Evolutionary conservation across 2,888 invertebrate species (phyloP).

Genomic region (Anaspis maculata): DNA sequence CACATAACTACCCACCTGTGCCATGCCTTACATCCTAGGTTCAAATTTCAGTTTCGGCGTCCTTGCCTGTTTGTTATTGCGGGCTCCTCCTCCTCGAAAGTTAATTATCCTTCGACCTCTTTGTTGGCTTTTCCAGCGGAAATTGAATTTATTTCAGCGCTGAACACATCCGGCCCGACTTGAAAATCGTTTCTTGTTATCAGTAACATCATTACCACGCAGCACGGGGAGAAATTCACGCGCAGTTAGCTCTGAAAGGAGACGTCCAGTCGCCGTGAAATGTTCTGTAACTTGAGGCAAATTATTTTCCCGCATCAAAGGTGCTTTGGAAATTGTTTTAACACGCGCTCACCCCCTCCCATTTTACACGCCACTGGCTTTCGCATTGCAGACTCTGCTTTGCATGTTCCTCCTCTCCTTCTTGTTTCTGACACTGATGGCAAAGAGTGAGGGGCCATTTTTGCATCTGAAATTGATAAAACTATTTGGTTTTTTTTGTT

Average conservation of each 20-base stretch:
- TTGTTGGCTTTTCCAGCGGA: too few relatives aligned
- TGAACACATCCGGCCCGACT: not conserved
- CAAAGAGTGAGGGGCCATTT: too few relatives aligned
- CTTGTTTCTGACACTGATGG: too few relatives aligned
- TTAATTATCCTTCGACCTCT: too few relatives aligned
- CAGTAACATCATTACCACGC: slow-evolving; percentile 21
- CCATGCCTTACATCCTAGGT: too few relatives aligned
- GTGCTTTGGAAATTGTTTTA: slow-evolving; percentile 37
- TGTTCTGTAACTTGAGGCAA: slow-evolving; percentile 38
- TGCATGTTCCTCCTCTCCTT: slow-evolving; percentile 1
- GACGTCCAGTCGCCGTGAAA: slow-evolving; percentile 33
- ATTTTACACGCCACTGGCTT: slow-evolving; percentile 21
- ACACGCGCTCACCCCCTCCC: slow-evolving; percentile 31
- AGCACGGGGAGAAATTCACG: slow-evolving; percentile 21
- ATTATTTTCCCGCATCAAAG: slow-evolving; percentile 36
- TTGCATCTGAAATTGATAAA: too few relatives aligned
- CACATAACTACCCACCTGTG: too few relatives aligned
- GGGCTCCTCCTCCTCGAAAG: too few relatives aligned
- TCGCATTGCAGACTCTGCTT: slow-evolving; percentile 6
- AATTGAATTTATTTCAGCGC: slow-evolving; percentile 7
- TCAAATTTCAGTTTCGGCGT: too few relatives aligned
- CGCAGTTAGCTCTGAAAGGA: slow-evolving; percentile 31
- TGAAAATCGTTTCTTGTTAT: slow-evolving; percentile 20
- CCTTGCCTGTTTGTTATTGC: too few relatives aligned
- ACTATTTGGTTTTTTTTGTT: too few relatives aligned